These are phyloP conservation scores for Litoditis marina DNA, from an alignment of 2,888 invertebrate genomes.

Conservation along the genomic window DNA sequence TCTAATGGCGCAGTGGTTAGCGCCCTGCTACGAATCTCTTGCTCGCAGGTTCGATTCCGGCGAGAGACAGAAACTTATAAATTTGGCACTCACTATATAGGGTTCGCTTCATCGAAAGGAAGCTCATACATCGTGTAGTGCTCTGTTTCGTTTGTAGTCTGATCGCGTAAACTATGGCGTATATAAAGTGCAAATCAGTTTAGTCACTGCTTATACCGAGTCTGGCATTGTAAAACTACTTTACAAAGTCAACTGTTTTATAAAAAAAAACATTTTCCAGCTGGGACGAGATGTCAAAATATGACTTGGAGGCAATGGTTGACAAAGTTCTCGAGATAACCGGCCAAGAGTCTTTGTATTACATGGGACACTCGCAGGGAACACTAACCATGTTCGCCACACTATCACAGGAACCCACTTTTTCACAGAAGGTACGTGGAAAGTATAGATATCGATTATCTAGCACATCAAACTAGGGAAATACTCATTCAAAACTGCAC, in stretches of 20 bases:
- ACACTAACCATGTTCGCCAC: conserved; percentile 56
- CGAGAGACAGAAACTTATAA: no score
- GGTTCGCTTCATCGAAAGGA: no score
- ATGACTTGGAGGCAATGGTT: conserved; percentile 81
- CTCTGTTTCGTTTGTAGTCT: background rate
- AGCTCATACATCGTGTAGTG: no score
- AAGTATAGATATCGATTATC: no score
- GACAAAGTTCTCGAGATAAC: conserved; percentile 70
- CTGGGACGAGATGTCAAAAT: conserved; percentile 81
- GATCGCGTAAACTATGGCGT: background rate
- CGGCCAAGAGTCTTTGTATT: conserved; percentile 70
- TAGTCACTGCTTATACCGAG: background rate
- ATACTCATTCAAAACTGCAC: no score
- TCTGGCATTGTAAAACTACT: background rate
- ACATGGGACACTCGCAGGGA: conserved; percentile 82
- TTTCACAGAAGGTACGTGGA: conserved; percentile 37
- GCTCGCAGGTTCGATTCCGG: no score
- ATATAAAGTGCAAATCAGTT: background rate
- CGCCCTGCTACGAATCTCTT: no score
- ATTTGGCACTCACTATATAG: no score
- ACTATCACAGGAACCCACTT: conserved; percentile 37
- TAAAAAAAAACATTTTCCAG: conserved; percentile 68
- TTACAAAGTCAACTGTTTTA: background rate
- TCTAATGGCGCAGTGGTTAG: no score
- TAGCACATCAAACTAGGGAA: no score